These are phyloP conservation scores for Felis chaus DNA, from an alignment of 2,113 vertebrate species.

Conservation along the genomic window DNA sequence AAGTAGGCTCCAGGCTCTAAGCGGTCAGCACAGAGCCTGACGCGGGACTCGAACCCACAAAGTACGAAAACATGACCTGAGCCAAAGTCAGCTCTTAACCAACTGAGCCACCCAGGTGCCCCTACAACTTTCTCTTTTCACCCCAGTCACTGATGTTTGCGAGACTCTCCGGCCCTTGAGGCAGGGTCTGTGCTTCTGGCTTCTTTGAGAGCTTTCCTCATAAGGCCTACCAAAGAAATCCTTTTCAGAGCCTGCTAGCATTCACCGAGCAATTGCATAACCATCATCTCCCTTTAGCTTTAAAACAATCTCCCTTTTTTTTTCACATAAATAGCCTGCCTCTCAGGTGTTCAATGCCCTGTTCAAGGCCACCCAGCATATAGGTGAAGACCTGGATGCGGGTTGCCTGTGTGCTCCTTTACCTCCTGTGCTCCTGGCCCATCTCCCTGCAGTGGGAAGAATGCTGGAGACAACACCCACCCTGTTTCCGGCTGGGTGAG, in stretches of 20 bases:
- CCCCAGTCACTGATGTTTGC: not conserved
- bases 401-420: not conserved
- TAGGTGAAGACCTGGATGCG: not conserved
- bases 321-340: not conserved
- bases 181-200: not conserved
- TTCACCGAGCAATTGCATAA: not conserved
- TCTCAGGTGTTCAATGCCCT: not conserved
- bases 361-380: not conserved
- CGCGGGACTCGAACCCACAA: too few relatives aligned
- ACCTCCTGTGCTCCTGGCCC: not conserved
- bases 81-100: too few relatives aligned
- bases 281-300: not conserved
- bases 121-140: not conserved
- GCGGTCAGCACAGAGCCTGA: too few relatives aligned
- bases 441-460: not conserved
- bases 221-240: not conserved
- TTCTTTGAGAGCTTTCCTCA: not conserved
- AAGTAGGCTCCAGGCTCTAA: too few relatives aligned
- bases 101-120: too few relatives aligned
- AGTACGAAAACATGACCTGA: too few relatives aligned
- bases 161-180: not conserved
- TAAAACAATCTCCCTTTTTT: not conserved
- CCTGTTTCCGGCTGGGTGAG: not conserved
- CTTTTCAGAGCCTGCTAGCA: not conserved
- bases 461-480: not conserved